Base-by-base conservation (phyloP, 2,888 invertebrate species). In the Eupithecia centaureata region DNA sequence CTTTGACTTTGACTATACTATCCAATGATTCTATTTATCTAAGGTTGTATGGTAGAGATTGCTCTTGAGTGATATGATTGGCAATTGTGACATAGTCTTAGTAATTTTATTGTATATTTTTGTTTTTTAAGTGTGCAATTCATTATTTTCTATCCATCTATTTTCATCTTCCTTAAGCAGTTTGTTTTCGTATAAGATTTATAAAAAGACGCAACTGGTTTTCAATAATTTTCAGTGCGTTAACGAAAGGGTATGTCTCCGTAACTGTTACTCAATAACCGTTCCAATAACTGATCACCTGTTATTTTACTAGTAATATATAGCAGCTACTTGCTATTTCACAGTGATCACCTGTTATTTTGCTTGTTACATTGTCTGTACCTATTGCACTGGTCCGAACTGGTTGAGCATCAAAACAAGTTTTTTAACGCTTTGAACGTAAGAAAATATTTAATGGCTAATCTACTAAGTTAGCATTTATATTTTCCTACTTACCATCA, bases 221-320 rank as follows among this genome's bases (percentile, higher is more conserved):
- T 42, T 10, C 18, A 42, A 7, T n/a, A n/a, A 42, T 42, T 18
- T 42, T 8, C 42, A 42, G 42, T 10, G 18, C 42, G 42, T 42
- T 18, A 38, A 42, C 42, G 42, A 18, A 42, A 42, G 18, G 42
- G 42, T 42, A 18, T 42, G 42, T 42, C 42, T 78, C 77, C 78
- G 77, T 82, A 82, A 83, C 81, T 47, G 76, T 86, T 86, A 84
- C 77, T 76, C 76, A 86, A 86, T 85, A 81, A 79, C 25, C 79
- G 80, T 76, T 72, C 71, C 70, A 75, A 76, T 81, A 76, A 32
- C 60, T 73, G 76, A 79, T 82, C 75, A 66, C 63, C 27, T 47
- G 65, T 56, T 69, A 65, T 69, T 65, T 56, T 15, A 54, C 54
- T 5, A 28, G 28, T 54, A 42, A 42, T 10, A 18, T 42, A 10